Conservation (phyloP, 2,888 invertebrate species). For the Aphodius sticticus region DNA sequence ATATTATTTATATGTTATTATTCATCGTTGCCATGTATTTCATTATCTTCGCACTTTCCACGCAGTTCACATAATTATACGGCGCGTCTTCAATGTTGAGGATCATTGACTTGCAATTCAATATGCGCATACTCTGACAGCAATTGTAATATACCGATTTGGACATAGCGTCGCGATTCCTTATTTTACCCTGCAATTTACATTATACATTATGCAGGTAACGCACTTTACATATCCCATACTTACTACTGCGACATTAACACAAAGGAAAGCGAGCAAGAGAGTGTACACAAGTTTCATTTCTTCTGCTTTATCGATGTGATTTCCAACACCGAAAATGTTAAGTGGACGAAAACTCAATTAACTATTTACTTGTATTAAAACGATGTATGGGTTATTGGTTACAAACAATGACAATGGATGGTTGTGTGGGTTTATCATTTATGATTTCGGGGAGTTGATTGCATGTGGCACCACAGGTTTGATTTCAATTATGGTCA, state of each 20-base stretch:
- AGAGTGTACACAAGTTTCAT: neutral
- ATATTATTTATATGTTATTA: neutral
- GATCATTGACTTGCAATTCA: conserved; percentile 9
- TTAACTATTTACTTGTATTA: neutral
- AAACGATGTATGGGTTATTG: neutral
- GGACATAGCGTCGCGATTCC: neutral
- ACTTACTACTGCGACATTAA: neutral
- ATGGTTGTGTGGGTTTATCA: neutral
- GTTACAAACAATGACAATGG: neutral
- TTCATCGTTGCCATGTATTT: conserved; percentile 18
- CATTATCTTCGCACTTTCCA: conserved; percentile 14
- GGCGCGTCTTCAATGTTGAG: conserved; percentile 13
- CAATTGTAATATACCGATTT: conserved; percentile 13
- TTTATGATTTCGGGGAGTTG: too few species aligned
- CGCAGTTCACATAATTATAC: conserved; percentile 8
- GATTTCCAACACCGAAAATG: neutral
- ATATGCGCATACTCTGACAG: conserved; percentile 9
- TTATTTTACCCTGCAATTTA: neutral
- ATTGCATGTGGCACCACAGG: too few species aligned
- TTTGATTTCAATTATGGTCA: too few species aligned
- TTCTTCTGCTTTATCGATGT: neutral
- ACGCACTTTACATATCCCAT: neutral
- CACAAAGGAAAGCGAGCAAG: neutral
- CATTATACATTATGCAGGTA: neutral
- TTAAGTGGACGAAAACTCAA: neutral